Conservation (phyloP, 1,140 invertebrate genomes). For the Atopsyche davidsoni region DNA sequence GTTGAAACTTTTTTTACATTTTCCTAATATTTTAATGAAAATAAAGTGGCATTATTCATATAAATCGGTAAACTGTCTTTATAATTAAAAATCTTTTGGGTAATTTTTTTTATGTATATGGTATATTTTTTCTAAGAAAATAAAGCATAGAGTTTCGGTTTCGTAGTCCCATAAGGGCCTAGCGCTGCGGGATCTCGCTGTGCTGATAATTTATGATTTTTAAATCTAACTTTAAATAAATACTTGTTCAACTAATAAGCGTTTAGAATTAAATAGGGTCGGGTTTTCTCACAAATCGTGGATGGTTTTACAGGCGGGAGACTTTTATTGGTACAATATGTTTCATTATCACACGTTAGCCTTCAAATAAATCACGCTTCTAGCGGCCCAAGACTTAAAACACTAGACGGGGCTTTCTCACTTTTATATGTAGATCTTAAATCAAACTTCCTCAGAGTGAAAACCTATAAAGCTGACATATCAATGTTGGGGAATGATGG, state of each 20-base stretch:
- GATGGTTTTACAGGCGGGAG: not conserved
- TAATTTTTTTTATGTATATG: too few species aligned
- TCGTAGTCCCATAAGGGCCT: too few species aligned
- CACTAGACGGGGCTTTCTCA: slow-evolving; percentile 14
- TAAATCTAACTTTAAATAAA: slow-evolving; percentile 9
- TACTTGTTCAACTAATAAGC: slow-evolving; percentile 19
- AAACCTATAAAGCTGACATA: not conserved
- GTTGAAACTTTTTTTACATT: too few species aligned
- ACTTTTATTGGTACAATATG: slow-evolving; percentile 13
- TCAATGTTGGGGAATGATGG: slow-evolving; percentile 4
- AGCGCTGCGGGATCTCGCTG: too few species aligned
- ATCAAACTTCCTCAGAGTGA: slow-evolving; percentile 11
- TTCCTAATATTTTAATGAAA: too few species aligned
- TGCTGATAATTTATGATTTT: too few species aligned
- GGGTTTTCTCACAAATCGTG: slow-evolving; percentile 5
- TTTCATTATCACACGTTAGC: slow-evolving; percentile 29
- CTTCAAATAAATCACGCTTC: slow-evolving; percentile 28
- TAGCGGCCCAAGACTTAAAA: slow-evolving; percentile 22
- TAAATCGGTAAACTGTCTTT: too few species aligned
- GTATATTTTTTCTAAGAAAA: too few species aligned
- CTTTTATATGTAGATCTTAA: slow-evolving; percentile 18
- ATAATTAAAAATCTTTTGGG: too few species aligned
- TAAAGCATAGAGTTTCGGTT: too few species aligned
- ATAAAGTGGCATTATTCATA: too few species aligned
- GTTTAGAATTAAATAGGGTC: slow-evolving; percentile 17